Evolutionary conservation across 2,888 invertebrate species (phyloP).

Genomic region (Chalcosyrphus nemorum): DNA sequence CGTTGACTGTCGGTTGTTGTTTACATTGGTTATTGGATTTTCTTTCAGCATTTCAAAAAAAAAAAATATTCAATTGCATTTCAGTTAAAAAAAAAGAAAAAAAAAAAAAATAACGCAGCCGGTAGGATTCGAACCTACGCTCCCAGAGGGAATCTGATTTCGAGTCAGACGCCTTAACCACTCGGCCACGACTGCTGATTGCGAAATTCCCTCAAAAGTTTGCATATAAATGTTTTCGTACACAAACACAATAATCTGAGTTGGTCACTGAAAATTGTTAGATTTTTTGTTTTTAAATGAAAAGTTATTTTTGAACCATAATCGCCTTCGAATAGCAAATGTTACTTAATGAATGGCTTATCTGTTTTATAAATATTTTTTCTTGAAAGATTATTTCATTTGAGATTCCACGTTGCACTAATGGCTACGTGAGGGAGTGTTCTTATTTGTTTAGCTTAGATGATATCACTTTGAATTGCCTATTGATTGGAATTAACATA

Average conservation of each 20-base stretch:
- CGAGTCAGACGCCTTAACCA: slow-evolving; percentile 73
- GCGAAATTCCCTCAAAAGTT: not conserved
- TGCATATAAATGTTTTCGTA: not conserved
- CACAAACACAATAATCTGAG: too few relatives aligned
- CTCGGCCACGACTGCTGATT: slow-evolving; percentile 72
- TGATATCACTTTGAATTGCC: slow-evolving; percentile 1
- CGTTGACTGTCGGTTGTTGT: slow-evolving; percentile 46
- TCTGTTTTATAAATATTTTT: slow-evolving; percentile 1
- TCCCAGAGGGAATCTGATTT: slow-evolving; percentile 73
- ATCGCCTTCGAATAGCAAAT: not conserved
- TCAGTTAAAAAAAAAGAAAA: not conserved
- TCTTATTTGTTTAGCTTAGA: not conserved
- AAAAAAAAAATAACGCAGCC: slow-evolving; percentile 42
- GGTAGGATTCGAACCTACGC: slow-evolving; percentile 72
- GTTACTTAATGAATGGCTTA: slow-evolving; percentile 34
- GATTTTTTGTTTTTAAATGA: not conserved
- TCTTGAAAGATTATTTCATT: slow-evolving; percentile 14
- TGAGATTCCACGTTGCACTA: slow-evolving; percentile 23
- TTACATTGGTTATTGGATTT: slow-evolving; percentile 23
- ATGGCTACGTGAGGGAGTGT: slow-evolving; percentile 15
- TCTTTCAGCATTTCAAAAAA: not conserved
- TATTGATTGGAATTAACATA: not conserved
- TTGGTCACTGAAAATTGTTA: not conserved
- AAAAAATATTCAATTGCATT: not conserved
- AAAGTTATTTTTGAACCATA: not conserved